Evolutionary conservation across 2,888 invertebrate species (phyloP).

Genomic region (Drosophila flavopinicola): DNA sequence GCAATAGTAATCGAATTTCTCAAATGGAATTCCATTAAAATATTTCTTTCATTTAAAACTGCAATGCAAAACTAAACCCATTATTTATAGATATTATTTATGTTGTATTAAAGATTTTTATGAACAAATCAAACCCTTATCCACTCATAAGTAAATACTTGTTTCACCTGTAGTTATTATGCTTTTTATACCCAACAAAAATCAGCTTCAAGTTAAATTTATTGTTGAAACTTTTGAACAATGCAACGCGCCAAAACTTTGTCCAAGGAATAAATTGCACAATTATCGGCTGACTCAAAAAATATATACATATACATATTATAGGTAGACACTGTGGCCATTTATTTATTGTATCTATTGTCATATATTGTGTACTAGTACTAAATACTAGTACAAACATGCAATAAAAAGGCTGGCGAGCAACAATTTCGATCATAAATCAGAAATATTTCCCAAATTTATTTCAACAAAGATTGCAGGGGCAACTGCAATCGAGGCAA

Average conservation of each 20-base stretch:
- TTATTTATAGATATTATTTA: too few relatives aligned
- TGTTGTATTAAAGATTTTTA: too few relatives aligned
- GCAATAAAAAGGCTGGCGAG: constrained; percentile 11
- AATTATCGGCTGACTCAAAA: constrained; percentile 35
- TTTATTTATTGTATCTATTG: constrained; percentile 48
- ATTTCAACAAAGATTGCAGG: constrained; percentile 70
- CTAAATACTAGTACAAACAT: constrained; percentile 14
- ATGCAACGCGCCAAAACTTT: constrained; percentile 21
- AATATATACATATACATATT: constrained; percentile 4
- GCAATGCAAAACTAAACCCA: too few relatives aligned
- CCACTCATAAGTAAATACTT: too few relatives aligned
- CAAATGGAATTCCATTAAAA: too few relatives aligned
- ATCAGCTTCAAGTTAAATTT: constrained; percentile 12
- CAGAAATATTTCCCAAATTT: constrained; percentile 69
- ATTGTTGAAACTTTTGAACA: constrained; percentile 22
- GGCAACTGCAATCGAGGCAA: constrained; percentile 38
- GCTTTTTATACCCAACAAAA: neutral
- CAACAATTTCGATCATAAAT: constrained; percentile 63
- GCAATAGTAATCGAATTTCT: too few relatives aligned
- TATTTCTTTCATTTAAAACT: too few relatives aligned
- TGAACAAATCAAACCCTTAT: neutral
- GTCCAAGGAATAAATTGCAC: constrained; percentile 37
- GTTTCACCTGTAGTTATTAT: neutral
- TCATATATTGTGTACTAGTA: constrained; percentile 41
- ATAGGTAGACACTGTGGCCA: constrained; percentile 18